phyloP scores from a whole-genome alignment of 1,140 invertebrate genomes.

The Copidosoma floridanum region DNA sequence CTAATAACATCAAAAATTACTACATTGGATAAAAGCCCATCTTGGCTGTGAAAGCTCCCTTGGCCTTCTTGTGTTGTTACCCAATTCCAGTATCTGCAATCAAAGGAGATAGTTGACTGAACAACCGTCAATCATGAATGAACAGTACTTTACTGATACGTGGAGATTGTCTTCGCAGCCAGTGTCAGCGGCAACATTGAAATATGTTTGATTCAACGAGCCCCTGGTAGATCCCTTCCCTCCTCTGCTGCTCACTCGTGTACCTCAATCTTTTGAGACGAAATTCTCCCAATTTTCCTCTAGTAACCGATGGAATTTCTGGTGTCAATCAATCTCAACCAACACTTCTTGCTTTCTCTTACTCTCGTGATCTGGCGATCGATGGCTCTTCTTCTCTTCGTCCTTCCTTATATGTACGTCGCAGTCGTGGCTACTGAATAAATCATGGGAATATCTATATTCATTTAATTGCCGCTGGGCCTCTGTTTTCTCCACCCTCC shows the following conservation, averaged over 20 bases:
- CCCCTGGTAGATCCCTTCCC: neutral
- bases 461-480: conserved; percentile 4
- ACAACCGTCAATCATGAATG: too few relatives aligned
- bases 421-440: conserved; percentile 11
- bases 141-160: too few relatives aligned
- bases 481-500: neutral
- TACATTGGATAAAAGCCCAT: too few relatives aligned
- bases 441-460: conserved; percentile 24
- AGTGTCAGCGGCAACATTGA: neutral
- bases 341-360: neutral
- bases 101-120: too few relatives aligned
- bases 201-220: conserved; percentile 20
- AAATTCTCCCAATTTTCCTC: neutral
- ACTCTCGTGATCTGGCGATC: neutral
- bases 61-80: too few relatives aligned
- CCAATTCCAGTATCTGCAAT: too few relatives aligned
- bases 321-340: neutral
- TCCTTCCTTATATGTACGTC: too few relatives aligned
- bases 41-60: too few relatives aligned
- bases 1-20: too few relatives aligned
- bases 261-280: too few relatives aligned
- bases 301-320: conserved; percentile 20
- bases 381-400: conserved; percentile 4
- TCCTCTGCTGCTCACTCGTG: too few relatives aligned
- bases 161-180: too few relatives aligned